These are phyloP conservation scores for Bombylius major DNA, from an alignment of 2,888 invertebrate species.

Conservation along the genomic window DNA sequence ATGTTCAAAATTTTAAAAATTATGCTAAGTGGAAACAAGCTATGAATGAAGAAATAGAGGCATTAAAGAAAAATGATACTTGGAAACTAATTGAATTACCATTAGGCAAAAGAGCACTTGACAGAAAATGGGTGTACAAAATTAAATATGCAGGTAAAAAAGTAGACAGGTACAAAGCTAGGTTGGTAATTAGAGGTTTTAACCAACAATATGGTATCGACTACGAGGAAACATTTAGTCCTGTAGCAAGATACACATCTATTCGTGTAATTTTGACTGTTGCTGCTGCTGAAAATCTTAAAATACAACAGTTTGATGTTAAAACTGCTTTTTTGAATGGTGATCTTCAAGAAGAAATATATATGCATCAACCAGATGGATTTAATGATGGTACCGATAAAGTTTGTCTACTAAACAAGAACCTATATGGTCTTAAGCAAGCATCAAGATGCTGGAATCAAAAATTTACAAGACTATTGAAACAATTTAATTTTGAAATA, in stretches of 20 bases:
- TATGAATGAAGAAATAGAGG: conserved; percentile 13
- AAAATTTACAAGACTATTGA: too few species aligned
- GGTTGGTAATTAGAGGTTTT: conserved; percentile 22
- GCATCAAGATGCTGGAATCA: too few species aligned
- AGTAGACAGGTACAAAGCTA: conserved; percentile 18
- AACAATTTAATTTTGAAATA: conserved; percentile 15
- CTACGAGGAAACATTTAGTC: conserved; percentile 24
- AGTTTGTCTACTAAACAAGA: conserved; percentile 14
- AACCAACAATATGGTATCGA: conserved; percentile 19
- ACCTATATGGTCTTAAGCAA: too few species aligned
- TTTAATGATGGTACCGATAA: conserved; percentile 14
- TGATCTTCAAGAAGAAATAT: conserved; percentile 11
- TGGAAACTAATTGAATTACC: conserved; percentile 13
- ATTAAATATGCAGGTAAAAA: conserved; percentile 17
- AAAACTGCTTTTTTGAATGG: conserved; percentile 17
- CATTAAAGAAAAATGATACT: conserved; percentile 12
- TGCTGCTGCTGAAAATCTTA: conserved; percentile 12
- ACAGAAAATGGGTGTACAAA: conserved; percentile 21
- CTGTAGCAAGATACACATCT: conserved; percentile 20
- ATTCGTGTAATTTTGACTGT: conserved; percentile 15
- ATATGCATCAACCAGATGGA: too few species aligned
- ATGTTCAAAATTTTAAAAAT: conserved; percentile 7
- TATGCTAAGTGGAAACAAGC: conserved; percentile 9
- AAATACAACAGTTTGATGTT: too few species aligned
- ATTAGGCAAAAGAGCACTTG: conserved; percentile 13